A percentile compares a stretch with the other conserved stretches of the same genome.
Conservation (phyloP, 1,140 invertebrate species). For the Hylaeus anthracinus region DNA sequence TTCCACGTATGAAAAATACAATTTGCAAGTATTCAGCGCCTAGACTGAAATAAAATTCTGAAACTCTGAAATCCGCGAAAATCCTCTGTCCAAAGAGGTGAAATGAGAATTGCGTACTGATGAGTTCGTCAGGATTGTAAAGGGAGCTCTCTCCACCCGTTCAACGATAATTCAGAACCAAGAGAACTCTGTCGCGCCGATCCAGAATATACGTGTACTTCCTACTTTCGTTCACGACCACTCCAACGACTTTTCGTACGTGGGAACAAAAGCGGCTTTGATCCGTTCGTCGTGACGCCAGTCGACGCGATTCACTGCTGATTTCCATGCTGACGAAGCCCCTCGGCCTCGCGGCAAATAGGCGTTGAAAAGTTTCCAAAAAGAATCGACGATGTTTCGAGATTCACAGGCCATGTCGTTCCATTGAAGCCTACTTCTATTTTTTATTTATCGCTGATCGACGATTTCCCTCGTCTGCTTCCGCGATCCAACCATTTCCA, state of each 20-base stretch:
- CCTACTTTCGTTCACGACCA: not conserved
- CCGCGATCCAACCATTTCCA: not conserved
- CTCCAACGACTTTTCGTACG: conserved; percentile 22
- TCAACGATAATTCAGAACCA: not conserved
- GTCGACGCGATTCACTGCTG: not conserved
- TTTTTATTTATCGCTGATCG: too few species aligned
- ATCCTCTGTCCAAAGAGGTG: too few species aligned
- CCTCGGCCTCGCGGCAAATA: conserved; percentile 8
- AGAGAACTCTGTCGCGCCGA: not conserved
- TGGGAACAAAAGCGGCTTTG: conserved; percentile 26
- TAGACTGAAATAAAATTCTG: too few species aligned
- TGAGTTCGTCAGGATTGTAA: not conserved
- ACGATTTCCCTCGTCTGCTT: not conserved
- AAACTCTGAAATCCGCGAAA: not conserved
- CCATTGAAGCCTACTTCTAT: not conserved
- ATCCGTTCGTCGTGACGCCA: not conserved
- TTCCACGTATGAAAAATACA: not conserved
- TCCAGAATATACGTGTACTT: not conserved
- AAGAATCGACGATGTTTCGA: conserved; percentile 23
- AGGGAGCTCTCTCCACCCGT: not conserved
- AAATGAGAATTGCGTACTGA: not conserved
- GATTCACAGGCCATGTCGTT: not conserved
- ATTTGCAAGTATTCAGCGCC: too few species aligned
- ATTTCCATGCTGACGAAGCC: conserved; percentile 18
- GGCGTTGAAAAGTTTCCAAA: conserved; percentile 35